Evolutionary conservation across 1,140 invertebrate species (phyloP), one percentile per base, ranked within the genome.

Genomic region (Drosophila leontia): DNA sequence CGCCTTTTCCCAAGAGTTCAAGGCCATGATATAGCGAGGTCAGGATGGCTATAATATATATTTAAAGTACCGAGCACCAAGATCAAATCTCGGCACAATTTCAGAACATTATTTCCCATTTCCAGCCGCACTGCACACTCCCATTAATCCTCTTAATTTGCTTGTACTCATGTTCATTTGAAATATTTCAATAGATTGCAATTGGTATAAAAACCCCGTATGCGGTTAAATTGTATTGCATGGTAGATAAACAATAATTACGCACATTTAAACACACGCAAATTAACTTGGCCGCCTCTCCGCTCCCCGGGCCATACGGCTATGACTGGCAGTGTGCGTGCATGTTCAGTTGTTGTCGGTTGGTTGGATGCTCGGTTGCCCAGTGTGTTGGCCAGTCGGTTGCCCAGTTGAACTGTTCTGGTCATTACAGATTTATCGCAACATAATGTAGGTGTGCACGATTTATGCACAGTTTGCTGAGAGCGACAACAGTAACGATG

Each of bases 341-440:
- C 23, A 8, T 50, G 70, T 37, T 37, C 69, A 51, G 42, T 51
- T 64, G 71, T 45, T 67, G 42, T 56, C 39, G 55, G 53, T 63
- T 35, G 57, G 61, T 17, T 44, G 51, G 26, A 45, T 62, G 63
- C 44, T 57, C 13, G 58, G 58, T 32, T 61, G 19, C 26, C 45
- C 23, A 56, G 48, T 61, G 41, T 44, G 61, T 41, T 44, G 62
- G 45, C 17, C 45, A 35, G 57, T 64, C 45, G 62, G 58, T 64
- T 57, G 59, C 39, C 17, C 37, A 32, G 53, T 44, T 42, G 37
- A 39, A 19, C 37, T 71, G 68, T 69, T 71, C 51, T 71, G 68
- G 72, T 81, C 85, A 85, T 88, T 88, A 88, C 85, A 84, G 85
- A 88, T 90, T 88, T 90, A 88, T 90, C 78, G 78, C 85, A 88